Evolutionary conservation across 2,797 vertebrate genomes (phyloP).

Genomic region (Alfaro cultratus): DNA sequence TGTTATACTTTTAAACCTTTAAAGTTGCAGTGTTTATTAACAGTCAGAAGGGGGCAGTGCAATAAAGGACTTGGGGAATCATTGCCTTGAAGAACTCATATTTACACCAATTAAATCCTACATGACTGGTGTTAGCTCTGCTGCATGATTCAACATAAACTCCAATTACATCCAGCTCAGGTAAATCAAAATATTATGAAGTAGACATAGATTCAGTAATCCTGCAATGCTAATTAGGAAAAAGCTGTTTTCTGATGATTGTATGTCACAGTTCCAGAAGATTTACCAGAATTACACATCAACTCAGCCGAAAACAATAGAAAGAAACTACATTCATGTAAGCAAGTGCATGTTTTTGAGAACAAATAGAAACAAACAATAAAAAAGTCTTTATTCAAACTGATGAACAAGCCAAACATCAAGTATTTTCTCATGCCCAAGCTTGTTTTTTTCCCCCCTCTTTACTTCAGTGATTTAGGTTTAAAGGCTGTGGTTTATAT

Average conservation of each 20-base stretch:
- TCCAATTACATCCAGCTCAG: background rate
- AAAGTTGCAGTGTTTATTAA: background rate
- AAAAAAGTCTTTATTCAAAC: conserved; percentile 44
- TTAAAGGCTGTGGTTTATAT: conserved; percentile 6
- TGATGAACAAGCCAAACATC: background rate
- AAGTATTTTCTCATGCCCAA: background rate
- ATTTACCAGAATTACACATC: background rate
- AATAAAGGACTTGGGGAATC: background rate
- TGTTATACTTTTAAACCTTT: background rate
- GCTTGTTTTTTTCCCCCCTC: background rate
- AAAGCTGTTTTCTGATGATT: background rate
- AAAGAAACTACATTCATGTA: background rate
- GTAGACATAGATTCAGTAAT: background rate
- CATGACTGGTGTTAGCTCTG: background rate
- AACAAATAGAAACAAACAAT: background rate
- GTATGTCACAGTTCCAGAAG: background rate
- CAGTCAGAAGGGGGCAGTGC: conserved; percentile 30
- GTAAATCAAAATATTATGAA: background rate
- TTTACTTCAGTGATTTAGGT: background rate
- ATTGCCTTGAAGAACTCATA: background rate
- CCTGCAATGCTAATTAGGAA: background rate
- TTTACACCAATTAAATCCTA: background rate
- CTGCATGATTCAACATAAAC: background rate
- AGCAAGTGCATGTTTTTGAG: background rate
- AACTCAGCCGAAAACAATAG: background rate